Base-by-base conservation (phyloP, 2,888 invertebrate species). In the Nudaria mundana region DNA sequence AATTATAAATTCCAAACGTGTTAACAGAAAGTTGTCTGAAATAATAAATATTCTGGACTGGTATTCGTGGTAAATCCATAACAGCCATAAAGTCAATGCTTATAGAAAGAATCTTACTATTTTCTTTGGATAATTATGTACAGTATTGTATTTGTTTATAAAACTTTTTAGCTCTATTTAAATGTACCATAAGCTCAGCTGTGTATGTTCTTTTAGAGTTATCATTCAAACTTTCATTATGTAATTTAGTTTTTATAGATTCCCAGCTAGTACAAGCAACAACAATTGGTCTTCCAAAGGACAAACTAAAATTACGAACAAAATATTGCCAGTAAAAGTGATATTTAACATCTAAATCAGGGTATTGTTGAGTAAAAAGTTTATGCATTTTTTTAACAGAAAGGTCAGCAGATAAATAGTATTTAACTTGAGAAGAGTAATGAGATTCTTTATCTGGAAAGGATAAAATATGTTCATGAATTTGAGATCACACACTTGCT, bases 271-370 rank as follows among this genome's bases (percentile, higher is more conserved):
- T 28, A 38, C 41, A 41, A n/a, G 41, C 34, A 38, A 41, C 38
- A 14, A 41, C 36, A 20, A 35, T 24, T 20, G 41, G 46, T 12
- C 32, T 35, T 20, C 46, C 46, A 41, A 47, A 47, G 12, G 42
- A 37, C 33, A 43, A 37, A 32, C 33, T 42, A 30, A 47, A 47
- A 35, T 47, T 42, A 12, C 10, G 32, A 28, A 25, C 43, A 34
- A 47, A 47, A 25, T 37, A 43, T 14, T 43, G 18, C 40, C 42
- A 43, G 22, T 47, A 47, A 36, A 47, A 37, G 15, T 43, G 40
- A 25, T 47, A 47, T 16, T 34, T 42, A 4, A 46, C 41, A 40
- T 25, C 18, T 26, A 40, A 24, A 18, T 32, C 41, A 24, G 41
- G 41, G 22, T 41, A 22, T 41, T 41, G 30, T 31, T 31, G 25